These are phyloP conservation scores for Chironomus tepperi DNA, from an alignment of 1,140 invertebrate genomes.

Conservation along the genomic window DNA sequence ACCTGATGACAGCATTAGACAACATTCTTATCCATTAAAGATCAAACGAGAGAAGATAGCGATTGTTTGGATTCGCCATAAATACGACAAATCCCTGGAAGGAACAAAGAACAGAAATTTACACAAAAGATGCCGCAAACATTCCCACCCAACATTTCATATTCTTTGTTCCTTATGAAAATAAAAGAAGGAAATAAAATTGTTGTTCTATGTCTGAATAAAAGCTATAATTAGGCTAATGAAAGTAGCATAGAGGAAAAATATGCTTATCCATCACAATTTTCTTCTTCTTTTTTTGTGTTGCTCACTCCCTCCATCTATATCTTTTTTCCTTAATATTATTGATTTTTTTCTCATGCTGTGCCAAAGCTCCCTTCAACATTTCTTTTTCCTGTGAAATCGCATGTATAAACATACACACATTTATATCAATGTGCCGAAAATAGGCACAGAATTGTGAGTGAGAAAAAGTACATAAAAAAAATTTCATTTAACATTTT, in stretches of 20 bases:
- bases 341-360: constrained; percentile 1
- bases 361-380: background rate
- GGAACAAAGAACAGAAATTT: no score
- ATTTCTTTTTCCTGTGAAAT: background rate
- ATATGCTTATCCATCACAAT: constrained; percentile 8
- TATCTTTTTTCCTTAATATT: background rate
- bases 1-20: no score
- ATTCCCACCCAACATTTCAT: background rate
- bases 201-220: constrained; percentile 1
- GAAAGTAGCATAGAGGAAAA: background rate
- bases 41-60: no score
- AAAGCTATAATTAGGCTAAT: constrained; percentile 2
- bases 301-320: background rate
- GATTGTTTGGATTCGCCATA: no score
- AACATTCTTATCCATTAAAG: no score
- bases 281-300: background rate
- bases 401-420: background rate
- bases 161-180: background rate
- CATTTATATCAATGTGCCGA: constrained; percentile 4
- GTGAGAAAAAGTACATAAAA: background rate
- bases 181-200: background rate
- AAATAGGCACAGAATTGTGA: background rate
- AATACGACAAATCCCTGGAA: no score
- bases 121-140: background rate
- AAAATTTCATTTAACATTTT: background rate